These are phyloP conservation scores for Apogon hyalosoma DNA, from an alignment of 2,797 vertebrate genomes.

Conservation along the genomic window DNA sequence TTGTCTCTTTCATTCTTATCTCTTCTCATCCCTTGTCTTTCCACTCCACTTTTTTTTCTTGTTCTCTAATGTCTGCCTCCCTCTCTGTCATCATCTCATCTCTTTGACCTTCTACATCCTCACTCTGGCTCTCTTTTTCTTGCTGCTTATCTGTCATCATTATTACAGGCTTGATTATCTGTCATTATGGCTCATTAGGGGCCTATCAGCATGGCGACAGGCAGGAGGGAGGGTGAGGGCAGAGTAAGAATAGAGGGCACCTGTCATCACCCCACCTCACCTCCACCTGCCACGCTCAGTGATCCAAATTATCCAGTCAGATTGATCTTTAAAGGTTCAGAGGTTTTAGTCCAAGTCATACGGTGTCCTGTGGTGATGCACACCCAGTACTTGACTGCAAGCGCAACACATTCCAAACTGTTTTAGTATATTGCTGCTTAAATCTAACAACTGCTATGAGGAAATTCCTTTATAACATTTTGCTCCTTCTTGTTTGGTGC, in stretches of 20 bases:
- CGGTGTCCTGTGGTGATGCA: slow-evolving; percentile 32
- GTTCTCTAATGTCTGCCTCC: slow-evolving; percentile 56
- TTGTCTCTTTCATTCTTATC: slow-evolving; percentile 32
- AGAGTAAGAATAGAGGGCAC: slow-evolving; percentile 27
- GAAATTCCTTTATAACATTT: no score
- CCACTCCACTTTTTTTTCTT: slow-evolving; percentile 26
- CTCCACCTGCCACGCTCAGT: neutral
- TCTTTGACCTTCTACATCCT: slow-evolving; percentile 45
- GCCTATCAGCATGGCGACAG: slow-evolving; percentile 79
- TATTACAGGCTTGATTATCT: slow-evolving; percentile 81
- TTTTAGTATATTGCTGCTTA: no score
- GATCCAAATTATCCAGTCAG: slow-evolving; percentile 5
- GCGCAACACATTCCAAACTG: no score
- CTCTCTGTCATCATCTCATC: slow-evolving; percentile 66
- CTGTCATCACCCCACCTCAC: slow-evolving; percentile 64
- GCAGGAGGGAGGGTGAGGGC: slow-evolving; percentile 43
- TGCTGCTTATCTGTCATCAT: slow-evolving; percentile 77
- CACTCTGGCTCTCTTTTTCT: slow-evolving; percentile 38
- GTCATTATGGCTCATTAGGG: slow-evolving; percentile 83
- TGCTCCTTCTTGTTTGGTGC: no score
- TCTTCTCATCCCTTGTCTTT: slow-evolving; percentile 36
- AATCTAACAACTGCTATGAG: no score
- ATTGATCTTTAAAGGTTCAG: slow-evolving; percentile 10
- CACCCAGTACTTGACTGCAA: slow-evolving; percentile 26
- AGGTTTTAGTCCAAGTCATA: neutral